Base-by-base conservation (phyloP, 2,113 vertebrate genomes). In the Promerops cafer region DNA sequence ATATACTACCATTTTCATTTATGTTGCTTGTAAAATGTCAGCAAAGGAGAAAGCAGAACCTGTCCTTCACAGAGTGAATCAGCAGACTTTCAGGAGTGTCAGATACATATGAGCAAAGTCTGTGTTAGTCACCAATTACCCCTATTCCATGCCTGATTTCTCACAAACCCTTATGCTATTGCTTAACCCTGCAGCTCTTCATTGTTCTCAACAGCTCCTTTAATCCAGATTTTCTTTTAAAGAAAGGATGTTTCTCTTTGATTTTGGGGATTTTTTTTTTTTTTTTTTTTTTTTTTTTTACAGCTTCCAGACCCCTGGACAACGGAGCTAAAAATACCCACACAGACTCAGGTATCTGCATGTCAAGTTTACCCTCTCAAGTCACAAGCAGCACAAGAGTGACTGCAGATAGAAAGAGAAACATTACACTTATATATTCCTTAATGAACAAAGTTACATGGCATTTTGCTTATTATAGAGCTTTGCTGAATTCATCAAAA, bases 11-110 rank as follows among this genome's bases (percentile, higher is more conserved):
- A 87, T 93, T 96, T 94, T 93, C 84, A 83, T 95, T 94, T 93
- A 39, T 30, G 40, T 65, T 79, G 54, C 94, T 94, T 96, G 75
- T 94, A 96, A 95, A 95, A 96, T 91, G 94, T 87, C 91, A 93
- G 78, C 70, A 91, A 68, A 84, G 64, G 81, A 96, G 78, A 96
- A 89, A 96, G 84, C 78, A 94, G 93, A 91, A 91, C 59, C 50
- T 93, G 84, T 56, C 66, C 78, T 90, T 95, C 82, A 13, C 65
- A 24, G 57, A 87, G 59, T 87, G 84, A 93, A 96, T 96, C 84
- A 87, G 81, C 81, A 88, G 75, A 85, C 75, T 72, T 87, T 39
- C 57, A 77, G 45, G 82, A 91, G 54, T 65, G 66, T 87, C 75
- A 79, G 89, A 85, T 66, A 89, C 52, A 81, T 90, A 63, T 81